Conservation (phyloP, 2,888 invertebrate genomes). For the Phortica okadai region DNA sequence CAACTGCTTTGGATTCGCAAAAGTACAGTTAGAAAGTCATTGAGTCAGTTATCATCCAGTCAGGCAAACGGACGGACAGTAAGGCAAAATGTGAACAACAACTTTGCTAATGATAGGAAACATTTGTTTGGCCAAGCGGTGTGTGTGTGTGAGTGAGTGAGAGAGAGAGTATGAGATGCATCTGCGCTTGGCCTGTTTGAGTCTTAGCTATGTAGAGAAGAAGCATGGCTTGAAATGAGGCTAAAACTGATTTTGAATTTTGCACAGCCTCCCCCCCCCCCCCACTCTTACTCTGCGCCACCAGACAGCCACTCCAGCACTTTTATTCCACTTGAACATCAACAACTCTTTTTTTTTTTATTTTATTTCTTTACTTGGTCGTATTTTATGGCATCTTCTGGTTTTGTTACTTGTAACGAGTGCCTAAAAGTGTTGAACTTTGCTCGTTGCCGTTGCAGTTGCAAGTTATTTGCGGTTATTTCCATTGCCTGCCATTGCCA, state of each 20-base stretch:
- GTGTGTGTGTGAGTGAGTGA: no score
- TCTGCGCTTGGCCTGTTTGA: no score
- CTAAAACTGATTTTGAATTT: no score
- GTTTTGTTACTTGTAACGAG: no score
- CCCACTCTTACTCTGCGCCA: no score
- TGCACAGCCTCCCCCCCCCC: no score
- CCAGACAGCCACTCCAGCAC: no score
- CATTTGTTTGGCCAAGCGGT: neutral
- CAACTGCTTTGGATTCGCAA: neutral
- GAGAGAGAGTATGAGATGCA: no score
- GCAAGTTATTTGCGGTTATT: neutral
- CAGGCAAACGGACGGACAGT: no score
- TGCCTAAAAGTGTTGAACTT: neutral
- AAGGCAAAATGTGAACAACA: neutral
- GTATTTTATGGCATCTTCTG: neutral
- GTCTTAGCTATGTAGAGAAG: no score
- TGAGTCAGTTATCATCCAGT: neutral
- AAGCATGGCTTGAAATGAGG: no score
- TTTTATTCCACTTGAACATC: no score
- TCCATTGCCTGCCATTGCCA: neutral
- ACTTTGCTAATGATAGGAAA: neutral
- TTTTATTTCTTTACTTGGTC: neutral
- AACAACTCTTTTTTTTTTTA: neutral
- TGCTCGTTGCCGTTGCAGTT: neutral
- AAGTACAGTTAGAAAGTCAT: constrained; percentile 25